Evolutionary conservation across 2,113 vertebrate species (phyloP), one percentile per base, ranked within the genome.

Genomic region (Peromyscus maniculatus): DNA sequence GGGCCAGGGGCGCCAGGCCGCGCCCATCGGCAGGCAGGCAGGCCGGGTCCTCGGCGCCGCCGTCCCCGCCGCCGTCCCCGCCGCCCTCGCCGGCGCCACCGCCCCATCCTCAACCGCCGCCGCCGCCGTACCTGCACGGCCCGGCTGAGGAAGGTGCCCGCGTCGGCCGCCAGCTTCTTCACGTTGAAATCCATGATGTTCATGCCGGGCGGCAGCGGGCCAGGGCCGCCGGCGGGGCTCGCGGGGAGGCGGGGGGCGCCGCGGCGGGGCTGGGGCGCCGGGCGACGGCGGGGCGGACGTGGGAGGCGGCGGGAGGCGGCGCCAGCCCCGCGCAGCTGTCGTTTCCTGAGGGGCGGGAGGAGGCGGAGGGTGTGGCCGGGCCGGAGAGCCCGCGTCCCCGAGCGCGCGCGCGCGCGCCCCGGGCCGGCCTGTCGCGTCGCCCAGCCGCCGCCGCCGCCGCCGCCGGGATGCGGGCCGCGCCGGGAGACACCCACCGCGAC

Each of bases 121-220:
- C 55, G 2, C 82, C 43, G 16, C 39, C 1, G 86, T 95, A 99
- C 99, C 99, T 99, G 99, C 39, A 99, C 99, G 1, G 99, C 99
- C 5, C 99, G 99, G 95, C 99, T 99, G 77, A 99, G 98, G 96
- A 99, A 99, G n/a, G 99, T 99, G 79, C 99, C 99, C 52, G 99
- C 99, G 96, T 99, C 99, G 8, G 99, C 99, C 75, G 99, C 99
- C n/a, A 99, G 96, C 94, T 99, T 99, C 98, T 99, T 99, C 17
- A 99, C 99, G 52, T 99, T 99, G 98, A 99, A 99, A 93, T 99
- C 99, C 99, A 99, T 99, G 84, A 98, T 98, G 97, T 98, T 98
- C 96, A 98, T 98, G 55, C 96, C 96, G 62, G 57, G 84, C 94
- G 36, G 93, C 93, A 46, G 90, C 94, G 90, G 88, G 64, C 94